Conservation (phyloP, 2,888 invertebrate species). For the Heliconius hortense region DNA sequence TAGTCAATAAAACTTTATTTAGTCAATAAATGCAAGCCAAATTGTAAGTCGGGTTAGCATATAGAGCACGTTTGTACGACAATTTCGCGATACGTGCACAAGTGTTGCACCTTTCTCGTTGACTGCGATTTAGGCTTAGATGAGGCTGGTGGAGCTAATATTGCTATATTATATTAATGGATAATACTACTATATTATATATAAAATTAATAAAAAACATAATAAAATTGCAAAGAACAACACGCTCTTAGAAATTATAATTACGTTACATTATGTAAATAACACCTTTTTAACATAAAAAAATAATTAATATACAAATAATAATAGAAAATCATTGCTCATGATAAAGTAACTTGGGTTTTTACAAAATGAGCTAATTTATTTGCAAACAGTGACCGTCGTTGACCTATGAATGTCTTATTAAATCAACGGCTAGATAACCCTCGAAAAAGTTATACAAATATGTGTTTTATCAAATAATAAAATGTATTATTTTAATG, state of each 20-base stretch:
- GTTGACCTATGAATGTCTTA: background rate
- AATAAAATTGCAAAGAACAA: background rate
- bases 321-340: background rate
- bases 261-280: background rate
- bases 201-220: background rate
- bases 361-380: background rate
- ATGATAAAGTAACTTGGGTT: background rate
- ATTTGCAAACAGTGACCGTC: background rate
- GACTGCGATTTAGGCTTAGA: conserved; percentile 61
- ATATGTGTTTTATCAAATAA: background rate
- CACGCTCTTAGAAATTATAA: background rate
- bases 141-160: conserved; percentile 30
- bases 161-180: background rate
- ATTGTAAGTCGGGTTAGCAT: background rate
- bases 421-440: conserved; percentile 6
- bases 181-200: background rate
- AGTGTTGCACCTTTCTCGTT: conserved; percentile 56
- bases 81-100: conserved; percentile 52
- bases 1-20: background rate
- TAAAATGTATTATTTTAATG: background rate
- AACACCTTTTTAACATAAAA: background rate
- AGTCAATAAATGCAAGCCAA: background rate
- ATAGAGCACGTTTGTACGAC: background rate
- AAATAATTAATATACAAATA: background rate
- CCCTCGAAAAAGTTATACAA: background rate